Conservation (phyloP, 2,113 vertebrate genomes). For the Brachionichthys hirsutus region DNA sequence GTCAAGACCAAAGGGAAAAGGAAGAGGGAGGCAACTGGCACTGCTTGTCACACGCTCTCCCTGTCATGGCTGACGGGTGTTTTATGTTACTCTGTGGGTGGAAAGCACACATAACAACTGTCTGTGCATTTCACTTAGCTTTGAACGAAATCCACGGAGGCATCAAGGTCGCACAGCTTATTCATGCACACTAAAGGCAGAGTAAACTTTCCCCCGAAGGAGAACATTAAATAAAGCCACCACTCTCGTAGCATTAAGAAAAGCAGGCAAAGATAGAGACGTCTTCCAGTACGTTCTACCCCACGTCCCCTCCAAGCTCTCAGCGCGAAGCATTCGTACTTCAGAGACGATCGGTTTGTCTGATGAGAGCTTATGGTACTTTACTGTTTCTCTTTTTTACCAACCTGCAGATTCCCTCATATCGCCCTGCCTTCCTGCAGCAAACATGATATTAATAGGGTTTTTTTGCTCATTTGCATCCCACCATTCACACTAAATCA, state of each 20-base stretch:
- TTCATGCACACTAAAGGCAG: slow-evolving; percentile 39
- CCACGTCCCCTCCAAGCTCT: slow-evolving; percentile 25
- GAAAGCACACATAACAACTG: slow-evolving; percentile 19
- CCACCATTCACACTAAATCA: slow-evolving; percentile 27
- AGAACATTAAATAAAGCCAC: slow-evolving; percentile 42
- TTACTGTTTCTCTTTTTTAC: background rate
- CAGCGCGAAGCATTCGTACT: slow-evolving; percentile 32
- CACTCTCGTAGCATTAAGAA: slow-evolving; percentile 10
- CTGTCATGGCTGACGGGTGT: slow-evolving; percentile 54
- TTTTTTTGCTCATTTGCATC: slow-evolving; percentile 41
- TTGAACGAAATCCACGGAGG: slow-evolving; percentile 21
- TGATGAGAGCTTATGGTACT: background rate
- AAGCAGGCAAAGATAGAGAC: slow-evolving; percentile 4
- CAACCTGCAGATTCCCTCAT: slow-evolving; percentile 4
- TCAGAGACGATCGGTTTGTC: slow-evolving; percentile 16
- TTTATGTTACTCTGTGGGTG: slow-evolving; percentile 54
- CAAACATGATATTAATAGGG: slow-evolving; percentile 17
- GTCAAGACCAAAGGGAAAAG: slow-evolving; percentile 42
- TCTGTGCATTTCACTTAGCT: slow-evolving; percentile 30
- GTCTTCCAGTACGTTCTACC: slow-evolving; percentile 23
- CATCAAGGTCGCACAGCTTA: slow-evolving; percentile 28
- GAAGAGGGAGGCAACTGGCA: slow-evolving; percentile 31
- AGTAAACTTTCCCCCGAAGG: slow-evolving; percentile 47
- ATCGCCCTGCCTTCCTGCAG: slow-evolving; percentile 12
- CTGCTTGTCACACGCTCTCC: slow-evolving; percentile 48